Percentiles rank a stretch among this genome's conserved stretches.
phyloP scores from a whole-genome alignment of 2,888 invertebrate genomes.

The Trissolcus japonicus region DNA sequence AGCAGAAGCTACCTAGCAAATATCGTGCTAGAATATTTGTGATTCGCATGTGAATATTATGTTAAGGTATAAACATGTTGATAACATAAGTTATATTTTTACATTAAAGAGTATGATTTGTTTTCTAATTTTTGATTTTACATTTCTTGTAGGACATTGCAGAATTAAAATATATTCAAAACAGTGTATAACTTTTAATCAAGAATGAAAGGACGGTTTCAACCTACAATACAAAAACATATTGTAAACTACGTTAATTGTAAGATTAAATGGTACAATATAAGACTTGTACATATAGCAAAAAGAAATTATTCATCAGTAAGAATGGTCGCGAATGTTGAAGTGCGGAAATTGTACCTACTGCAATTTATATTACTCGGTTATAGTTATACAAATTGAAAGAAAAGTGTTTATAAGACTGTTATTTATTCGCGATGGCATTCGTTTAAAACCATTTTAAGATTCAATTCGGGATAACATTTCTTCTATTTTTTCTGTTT shows the following conservation, averaged over 20 bases:
- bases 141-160: not conserved
- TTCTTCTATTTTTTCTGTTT: not conserved
- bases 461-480: not conserved
- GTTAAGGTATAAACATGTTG: conserved; percentile 2
- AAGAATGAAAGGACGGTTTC: not conserved
- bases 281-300: conserved; percentile 21
- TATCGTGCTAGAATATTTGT: conserved; percentile 11
- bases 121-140: too few relatives aligned
- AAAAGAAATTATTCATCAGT: not conserved
- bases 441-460: conserved; percentile 13
- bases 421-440: conserved; percentile 40
- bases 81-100: not conserved
- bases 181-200: not conserved
- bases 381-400: conserved; percentile 20
- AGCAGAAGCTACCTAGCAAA: conserved; percentile 75
- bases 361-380: conserved; percentile 21
- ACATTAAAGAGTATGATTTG: not conserved
- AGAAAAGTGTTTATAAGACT: conserved; percentile 32
- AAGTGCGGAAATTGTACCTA: conserved; percentile 21
- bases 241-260: conserved; percentile 22
- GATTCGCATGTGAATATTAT: conserved; percentile 20
- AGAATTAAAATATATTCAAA: not conserved
- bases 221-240: conserved; percentile 1
- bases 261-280: conserved; percentile 28
- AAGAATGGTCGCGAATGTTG: conserved; percentile 7